Evolutionary conservation across 92 coral and sea anemone species (phyloP).

Genomic region (Palythoa grandiflora): DNA sequence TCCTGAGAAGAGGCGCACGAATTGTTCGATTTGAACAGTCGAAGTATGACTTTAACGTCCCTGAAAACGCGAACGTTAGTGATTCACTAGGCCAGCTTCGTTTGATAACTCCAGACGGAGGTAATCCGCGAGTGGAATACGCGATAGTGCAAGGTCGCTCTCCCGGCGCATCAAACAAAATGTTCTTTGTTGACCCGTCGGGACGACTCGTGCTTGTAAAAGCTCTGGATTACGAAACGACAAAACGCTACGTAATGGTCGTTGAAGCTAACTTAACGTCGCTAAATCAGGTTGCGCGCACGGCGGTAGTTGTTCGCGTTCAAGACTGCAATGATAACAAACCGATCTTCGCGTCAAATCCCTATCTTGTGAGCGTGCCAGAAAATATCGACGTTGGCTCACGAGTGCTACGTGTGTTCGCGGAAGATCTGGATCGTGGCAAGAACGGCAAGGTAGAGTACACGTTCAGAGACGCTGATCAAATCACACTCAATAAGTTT

Average conservation of each 20-base stretch:
- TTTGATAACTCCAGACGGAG: conserved; percentile 73
- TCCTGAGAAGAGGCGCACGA: conserved; percentile 66
- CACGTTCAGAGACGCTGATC: conserved; percentile 62
- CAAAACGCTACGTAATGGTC: conserved; percentile 83
- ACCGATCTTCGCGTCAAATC: conserved; percentile 88
- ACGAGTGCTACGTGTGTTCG: conserved; percentile 90
- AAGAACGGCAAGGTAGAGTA: conserved; percentile 80
- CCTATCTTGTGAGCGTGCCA: conserved; percentile 85
- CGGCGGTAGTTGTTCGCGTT: conserved; percentile 81
- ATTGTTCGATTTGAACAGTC: conserved; percentile 79
- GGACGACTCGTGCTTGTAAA: conserved; percentile 72
- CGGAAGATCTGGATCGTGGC: conserved; percentile 87
- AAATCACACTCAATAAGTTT: conserved; percentile 61
- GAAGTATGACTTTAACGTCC: conserved; percentile 70
- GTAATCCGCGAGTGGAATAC: conserved; percentile 69
- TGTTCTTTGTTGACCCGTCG: conserved; percentile 69
- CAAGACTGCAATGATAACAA: conserved; percentile 86
- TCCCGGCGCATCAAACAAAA: conserved; percentile 58
- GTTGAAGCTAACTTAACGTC: conserved; percentile 86
- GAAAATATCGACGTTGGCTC: conserved; percentile 90
- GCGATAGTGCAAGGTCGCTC: conserved; percentile 74
- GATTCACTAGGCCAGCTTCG: conserved; percentile 57
- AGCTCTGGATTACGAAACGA: conserved; percentile 78
- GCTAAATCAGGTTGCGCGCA: conserved; percentile 80
- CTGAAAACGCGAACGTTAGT: conserved; percentile 62